Evolutionary conservation across 2,113 vertebrate species (phyloP), one percentile per base, ranked within the genome.

Genomic region (Gallinago paraguaiae): DNA sequence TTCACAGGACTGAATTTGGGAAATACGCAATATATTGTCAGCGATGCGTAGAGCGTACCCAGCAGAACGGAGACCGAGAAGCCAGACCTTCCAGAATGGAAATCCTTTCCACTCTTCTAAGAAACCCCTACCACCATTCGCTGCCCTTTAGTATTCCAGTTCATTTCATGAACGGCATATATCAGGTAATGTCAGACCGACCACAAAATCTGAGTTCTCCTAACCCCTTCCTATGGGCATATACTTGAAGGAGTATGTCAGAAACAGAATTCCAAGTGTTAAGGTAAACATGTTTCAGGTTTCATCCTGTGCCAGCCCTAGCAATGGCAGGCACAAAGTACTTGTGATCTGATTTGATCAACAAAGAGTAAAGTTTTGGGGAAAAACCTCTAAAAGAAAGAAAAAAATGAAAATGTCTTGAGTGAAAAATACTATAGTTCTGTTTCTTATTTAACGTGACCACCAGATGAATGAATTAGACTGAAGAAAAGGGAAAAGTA

Each of bases 21-120:
- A 99, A 99, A 97, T 99, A 99, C 0, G 99, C 99, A 65, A 98
- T 99, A 95, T 99, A 99, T 92, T 99, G 99, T 96, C 99, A 99
- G 96, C 98, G 99, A 50, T 99, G 99, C 13, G 97, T 99, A 91
- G 99, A 99, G 95, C 98, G 99, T 45, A 99, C 98, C 2, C 99
- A 99, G 95, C 99, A 98, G 97, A 99, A 99, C 7, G 99, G 99
- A 10, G 98, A 99, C 83, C 97, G 99, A 64, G 98, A 99, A 95
- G 98, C 99, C 68, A 98, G 99, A 85, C 99, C 99, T 30, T 99
- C 99, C 35, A 98, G 99, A 25, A 99, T 99, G 99, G 99, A 99
- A 98, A 99, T 99, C 92, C 98, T 99, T 76, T 99, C 99, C 20
- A 99, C 99, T 37, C 98, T 99, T 25, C 98, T 99, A 45, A 98